These are phyloP conservation scores for Brachionus sp. DNA, from an alignment of 1,140 invertebrate species.

Conservation along the genomic window DNA sequence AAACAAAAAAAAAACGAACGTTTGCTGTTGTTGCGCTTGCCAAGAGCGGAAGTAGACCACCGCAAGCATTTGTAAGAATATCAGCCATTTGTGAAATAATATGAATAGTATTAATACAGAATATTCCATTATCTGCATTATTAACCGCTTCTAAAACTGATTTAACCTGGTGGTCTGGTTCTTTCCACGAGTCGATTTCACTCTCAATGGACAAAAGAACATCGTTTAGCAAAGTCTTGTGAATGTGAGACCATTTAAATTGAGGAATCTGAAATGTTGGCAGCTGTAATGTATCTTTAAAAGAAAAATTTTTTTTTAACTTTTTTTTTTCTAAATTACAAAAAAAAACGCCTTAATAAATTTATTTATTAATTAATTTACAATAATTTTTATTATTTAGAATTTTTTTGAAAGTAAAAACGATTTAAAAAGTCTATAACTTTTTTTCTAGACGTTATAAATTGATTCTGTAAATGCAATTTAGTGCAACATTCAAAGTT, in stretches of 20 bases:
- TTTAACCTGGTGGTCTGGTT: constrained; percentile 45
- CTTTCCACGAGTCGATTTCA: constrained; percentile 87
- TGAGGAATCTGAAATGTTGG: constrained; percentile 64
- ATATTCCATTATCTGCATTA: constrained; percentile 62
- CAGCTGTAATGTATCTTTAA: not conserved
- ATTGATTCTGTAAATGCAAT: no score
- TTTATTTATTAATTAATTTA: no score
- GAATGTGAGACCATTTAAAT: constrained; percentile 95
- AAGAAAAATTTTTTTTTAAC: not conserved
- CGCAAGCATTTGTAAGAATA: constrained; percentile 97
- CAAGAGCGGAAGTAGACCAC: constrained; percentile 87
- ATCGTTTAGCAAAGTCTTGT: constrained; percentile 91
- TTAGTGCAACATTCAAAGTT: no score
- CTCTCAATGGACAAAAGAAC: constrained; percentile 93
- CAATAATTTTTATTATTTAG: no score
- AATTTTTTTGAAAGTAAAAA: no score
- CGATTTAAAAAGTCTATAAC: no score
- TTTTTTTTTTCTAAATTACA: no score
- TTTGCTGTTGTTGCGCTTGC: constrained; percentile 91
- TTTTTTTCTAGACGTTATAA: no score
- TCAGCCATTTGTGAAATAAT: constrained; percentile 96
- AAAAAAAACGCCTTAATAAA: no score
- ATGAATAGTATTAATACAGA: constrained; percentile 98
- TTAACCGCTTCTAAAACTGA: constrained; percentile 80
- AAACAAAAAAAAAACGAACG: constrained; percentile 70